These are phyloP conservation scores for Eledone cirrhosa DNA, from an alignment of 2,888 invertebrate genomes.

Conservation along the genomic window DNA sequence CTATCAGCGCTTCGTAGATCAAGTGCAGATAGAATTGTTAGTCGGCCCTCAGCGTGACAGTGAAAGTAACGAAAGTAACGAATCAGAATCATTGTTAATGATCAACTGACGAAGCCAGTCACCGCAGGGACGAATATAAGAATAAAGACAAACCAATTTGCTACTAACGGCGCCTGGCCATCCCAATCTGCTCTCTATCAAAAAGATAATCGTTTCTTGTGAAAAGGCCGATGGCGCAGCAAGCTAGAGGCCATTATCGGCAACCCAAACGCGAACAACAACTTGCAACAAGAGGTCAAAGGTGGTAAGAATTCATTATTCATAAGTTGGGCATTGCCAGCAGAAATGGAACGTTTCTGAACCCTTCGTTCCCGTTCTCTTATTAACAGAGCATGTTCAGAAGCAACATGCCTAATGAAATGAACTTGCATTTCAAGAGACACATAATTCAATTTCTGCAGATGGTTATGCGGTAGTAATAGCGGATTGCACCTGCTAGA, in stretches of 20 bases:
- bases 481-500: slow-evolving; percentile 19
- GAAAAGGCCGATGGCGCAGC: slow-evolving; percentile 18
- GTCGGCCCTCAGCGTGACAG: no score
- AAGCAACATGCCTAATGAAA: slow-evolving; percentile 27
- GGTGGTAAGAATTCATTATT: slow-evolving; percentile 25
- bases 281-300: slow-evolving; percentile 23
- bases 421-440: slow-evolving; percentile 26
- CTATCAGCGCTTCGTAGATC: no score
- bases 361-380: slow-evolving; percentile 10
- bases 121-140: no score
- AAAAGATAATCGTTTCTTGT: slow-evolving; percentile 25
- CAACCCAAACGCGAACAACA: slow-evolving; percentile 14
- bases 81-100: no score
- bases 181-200: slow-evolving; percentile 24
- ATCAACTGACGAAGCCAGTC: no score
- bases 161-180: slow-evolving; percentile 14
- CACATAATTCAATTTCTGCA: slow-evolving; percentile 19
- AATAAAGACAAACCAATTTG: slow-evolving; percentile 24
- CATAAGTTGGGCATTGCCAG: slow-evolving; percentile 26
- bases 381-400: slow-evolving; percentile 10
- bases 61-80: no score
- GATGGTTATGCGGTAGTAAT: slow-evolving; percentile 19
- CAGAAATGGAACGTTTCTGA: slow-evolving; percentile 24
- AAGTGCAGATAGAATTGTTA: no score
- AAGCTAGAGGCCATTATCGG: slow-evolving; percentile 11